Conservation (phyloP, 37 sponge, comb jelly and placozoan species). For the Aphrocallistes beatrix region DNA sequence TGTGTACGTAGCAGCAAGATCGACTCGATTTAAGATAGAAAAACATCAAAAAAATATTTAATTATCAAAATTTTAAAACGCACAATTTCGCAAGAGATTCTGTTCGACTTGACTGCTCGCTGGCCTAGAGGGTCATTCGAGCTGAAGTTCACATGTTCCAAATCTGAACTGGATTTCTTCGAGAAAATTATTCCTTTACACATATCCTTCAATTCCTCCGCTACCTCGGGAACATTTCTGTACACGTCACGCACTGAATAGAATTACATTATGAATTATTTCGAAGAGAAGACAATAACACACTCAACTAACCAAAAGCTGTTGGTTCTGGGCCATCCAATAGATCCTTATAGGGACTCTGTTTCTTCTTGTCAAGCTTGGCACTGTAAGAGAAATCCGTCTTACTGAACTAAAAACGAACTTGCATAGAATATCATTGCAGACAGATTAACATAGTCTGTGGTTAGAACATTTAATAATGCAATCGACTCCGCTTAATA, state of each 20-base stretch:
- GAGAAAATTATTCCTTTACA: not conserved
- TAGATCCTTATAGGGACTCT: not conserved
- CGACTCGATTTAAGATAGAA: no score
- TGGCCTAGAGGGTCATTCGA: not conserved
- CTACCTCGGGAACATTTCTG: not conserved
- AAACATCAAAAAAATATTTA: no score
- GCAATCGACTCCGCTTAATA: no score
- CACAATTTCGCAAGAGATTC: not conserved
- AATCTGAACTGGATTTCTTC: not conserved
- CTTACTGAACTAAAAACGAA: not conserved
- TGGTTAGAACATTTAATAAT: no score
- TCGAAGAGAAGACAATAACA: no score
- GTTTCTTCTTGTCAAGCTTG: not conserved
- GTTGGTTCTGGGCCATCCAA: not conserved
- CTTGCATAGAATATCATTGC: no score
- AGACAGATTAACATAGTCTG: no score
- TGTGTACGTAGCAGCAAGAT: no score
- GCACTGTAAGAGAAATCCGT: not conserved
- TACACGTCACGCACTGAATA: not conserved
- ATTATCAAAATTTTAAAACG: no score
- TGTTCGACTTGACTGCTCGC: not conserved
- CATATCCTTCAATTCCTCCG: not conserved
- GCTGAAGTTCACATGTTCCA: not conserved
- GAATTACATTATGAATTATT: no score
- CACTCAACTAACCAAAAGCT: not conserved